Conservation (phyloP, 2,888 invertebrate genomes). For the Bedellia somnulentella region DNA sequence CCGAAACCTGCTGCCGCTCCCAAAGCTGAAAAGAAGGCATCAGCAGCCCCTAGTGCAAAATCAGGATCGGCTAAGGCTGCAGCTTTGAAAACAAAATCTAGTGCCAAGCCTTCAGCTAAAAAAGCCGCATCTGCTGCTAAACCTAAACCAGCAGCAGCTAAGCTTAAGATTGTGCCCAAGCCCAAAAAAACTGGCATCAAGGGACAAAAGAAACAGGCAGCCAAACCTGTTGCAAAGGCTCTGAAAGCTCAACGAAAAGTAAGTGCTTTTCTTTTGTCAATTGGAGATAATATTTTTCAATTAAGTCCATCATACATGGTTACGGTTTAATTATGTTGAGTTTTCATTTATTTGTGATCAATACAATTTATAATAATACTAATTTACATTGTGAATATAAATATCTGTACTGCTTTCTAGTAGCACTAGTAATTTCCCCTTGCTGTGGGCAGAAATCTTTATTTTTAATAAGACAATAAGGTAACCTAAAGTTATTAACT, state of each 20-base stretch:
- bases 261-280: conserved; percentile 14
- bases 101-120: conserved; percentile 52
- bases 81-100: conserved; percentile 48
- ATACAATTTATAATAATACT: too few species aligned
- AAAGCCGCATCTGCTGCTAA: conserved; percentile 52
- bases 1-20: conserved; percentile 49
- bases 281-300: too few species aligned
- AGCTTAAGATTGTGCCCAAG: conserved; percentile 54
- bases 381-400: too few species aligned
- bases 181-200: conserved; percentile 60
- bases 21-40: conserved; percentile 38
- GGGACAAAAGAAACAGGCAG: conserved; percentile 51
- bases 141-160: conserved; percentile 48
- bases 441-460: too few species aligned
- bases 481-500: too few species aligned
- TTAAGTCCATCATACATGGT: too few species aligned
- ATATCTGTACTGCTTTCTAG: too few species aligned
- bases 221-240: conserved; percentile 71
- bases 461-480: too few species aligned
- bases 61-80: conserved; percentile 57
- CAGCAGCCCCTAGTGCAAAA: conserved; percentile 38
- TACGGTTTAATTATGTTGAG: too few species aligned
- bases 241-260: conserved; percentile 87
- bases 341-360: too few species aligned
- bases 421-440: too few species aligned